Evolutionary conservation across 2,113 vertebrate genomes (phyloP).

Genomic region (Meleagris gallopavo): DNA sequence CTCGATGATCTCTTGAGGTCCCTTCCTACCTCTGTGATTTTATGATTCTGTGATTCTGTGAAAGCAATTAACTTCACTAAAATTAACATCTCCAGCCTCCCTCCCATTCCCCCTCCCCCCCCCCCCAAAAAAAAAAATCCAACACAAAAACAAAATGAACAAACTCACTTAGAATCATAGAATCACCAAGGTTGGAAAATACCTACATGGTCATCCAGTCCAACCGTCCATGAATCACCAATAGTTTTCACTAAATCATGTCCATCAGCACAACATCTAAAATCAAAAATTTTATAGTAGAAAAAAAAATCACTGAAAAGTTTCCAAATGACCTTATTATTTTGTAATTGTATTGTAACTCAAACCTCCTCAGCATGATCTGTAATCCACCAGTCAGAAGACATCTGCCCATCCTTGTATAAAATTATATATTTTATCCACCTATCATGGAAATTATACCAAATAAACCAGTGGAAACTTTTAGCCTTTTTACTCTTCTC

Average conservation of each 20-base stretch:
- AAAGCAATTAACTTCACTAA: background rate
- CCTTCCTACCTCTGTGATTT: too few species aligned
- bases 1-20: too few species aligned
- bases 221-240: too few species aligned
- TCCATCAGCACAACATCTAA: too few species aligned
- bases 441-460: background rate
- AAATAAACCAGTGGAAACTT: background rate
- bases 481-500: background rate
- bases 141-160: too few species aligned
- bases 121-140: background rate
- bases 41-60: too few species aligned
- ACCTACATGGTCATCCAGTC: too few species aligned
- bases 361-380: background rate
- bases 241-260: too few species aligned
- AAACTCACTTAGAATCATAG: too few species aligned
- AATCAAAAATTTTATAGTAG: background rate
- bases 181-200: too few species aligned
- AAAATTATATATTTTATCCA: background rate
- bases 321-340: background rate
- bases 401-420: fast-evolving
- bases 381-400: background rate
- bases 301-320: background rate
- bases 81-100: background rate
- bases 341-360: background rate
- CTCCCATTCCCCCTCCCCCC: fast-evolving